Percentiles rank a stretch among this genome's conserved stretches.
phyloP scores from a whole-genome alignment of 2,797 vertebrate genomes.

The Poeciliopsis gracilis region DNA sequence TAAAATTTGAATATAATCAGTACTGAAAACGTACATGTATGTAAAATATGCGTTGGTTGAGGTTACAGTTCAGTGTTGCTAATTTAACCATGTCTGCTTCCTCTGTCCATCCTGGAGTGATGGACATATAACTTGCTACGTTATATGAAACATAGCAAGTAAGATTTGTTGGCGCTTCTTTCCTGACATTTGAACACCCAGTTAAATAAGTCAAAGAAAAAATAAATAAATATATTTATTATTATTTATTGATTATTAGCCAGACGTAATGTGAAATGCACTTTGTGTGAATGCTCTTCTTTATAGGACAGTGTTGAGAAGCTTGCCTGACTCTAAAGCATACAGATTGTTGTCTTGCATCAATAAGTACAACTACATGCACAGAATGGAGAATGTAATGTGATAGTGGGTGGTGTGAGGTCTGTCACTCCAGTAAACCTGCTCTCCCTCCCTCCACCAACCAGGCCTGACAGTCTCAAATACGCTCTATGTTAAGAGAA shows the following conservation, averaged over 20 bases:
- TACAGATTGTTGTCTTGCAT: background rate
- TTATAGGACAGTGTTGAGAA: background rate
- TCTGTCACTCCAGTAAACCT: background rate
- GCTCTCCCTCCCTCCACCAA: background rate
- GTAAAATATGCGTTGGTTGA: background rate
- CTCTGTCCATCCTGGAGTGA: background rate
- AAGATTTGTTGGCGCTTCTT: too few relatives aligned
- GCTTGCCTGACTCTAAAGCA: background rate
- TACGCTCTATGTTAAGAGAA: background rate
- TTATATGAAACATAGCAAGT: background rate
- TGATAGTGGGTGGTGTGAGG: background rate
- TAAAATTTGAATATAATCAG: background rate
- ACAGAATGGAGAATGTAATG: background rate
- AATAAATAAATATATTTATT: background rate
- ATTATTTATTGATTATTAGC: background rate
- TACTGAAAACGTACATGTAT: background rate
- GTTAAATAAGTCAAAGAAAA: background rate
- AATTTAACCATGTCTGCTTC: background rate
- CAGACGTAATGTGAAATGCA: background rate
- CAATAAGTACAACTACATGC: background rate
- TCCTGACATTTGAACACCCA: background rate
- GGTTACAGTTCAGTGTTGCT: background rate
- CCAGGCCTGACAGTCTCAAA: background rate
- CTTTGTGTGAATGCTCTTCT: background rate
- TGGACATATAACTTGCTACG: too few relatives aligned